Base-by-base conservation (phyloP, 1,140 invertebrate genomes). In the Paraescarpia echinospica region DNA sequence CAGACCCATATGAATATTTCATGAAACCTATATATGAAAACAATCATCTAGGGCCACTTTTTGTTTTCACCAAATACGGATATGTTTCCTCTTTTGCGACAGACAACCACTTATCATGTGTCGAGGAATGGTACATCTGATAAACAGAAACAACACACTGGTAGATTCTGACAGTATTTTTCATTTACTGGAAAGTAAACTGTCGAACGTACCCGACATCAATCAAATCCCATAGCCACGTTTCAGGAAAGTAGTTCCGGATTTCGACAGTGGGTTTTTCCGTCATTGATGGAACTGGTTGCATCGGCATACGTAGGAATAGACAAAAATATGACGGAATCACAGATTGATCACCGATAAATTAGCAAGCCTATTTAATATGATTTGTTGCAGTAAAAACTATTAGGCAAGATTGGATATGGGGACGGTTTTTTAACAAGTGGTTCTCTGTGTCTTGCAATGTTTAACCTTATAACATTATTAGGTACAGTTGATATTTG, bases 201-300 rank as follows among this genome's bases (percentile, higher is more conserved):
- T 88, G n/a, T 48, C 89, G 31, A 93, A 93, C 94, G 94, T 95
- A 97, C 97, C 96, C 96, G 90, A 97, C 96, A 14, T 96, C 94
- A 77, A 94, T 48, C 35, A 97, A 94, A 93, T 97, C 96, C 97
- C 97, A 97, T 1, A 97, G 95, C 97, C 97, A 97, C 0, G 97
- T 97, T 95, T 97, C 97, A 5, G 97, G 97, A 94, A 97, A 97
- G 94, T 96, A 97, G 0, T 96, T 96, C 93, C 97, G 96, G 1
- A 97, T 94, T 4, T 95, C 94, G 5, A 94, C 92, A 34, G 91
- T 92, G 27, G 92, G 89, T 88, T 2, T 18, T 27, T 27, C 59
- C 0, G 2, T 27, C 27, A 2, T 18, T 18, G 22, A 14, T 77
- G 59, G 18, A 2, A 77, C 22, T 77, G 59, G 41, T 12, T 12